phyloP scores from a whole-genome alignment of 2,797 vertebrate genomes.

The Limosa lapponica region DNA sequence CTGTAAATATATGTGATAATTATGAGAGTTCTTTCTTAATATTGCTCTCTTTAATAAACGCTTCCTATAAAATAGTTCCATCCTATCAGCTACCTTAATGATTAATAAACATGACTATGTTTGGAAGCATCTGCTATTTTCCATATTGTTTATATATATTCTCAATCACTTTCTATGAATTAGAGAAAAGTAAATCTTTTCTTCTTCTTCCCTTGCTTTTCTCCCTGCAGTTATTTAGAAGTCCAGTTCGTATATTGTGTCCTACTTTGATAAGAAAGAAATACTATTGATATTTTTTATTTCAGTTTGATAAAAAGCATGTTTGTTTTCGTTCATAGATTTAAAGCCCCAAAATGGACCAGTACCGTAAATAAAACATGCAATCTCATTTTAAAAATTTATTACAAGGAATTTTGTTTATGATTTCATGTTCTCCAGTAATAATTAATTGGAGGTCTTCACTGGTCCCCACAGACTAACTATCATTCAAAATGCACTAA shows the following conservation, averaged over 20 bases:
- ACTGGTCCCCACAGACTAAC: conserved; percentile 78
- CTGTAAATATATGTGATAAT: background rate
- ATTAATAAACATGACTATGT: background rate
- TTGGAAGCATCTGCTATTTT: conserved; percentile 16
- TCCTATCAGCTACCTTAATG: background rate
- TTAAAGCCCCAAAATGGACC: conserved; percentile 85
- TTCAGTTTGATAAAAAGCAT: conserved; percentile 78
- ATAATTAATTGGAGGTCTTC: conserved; percentile 87
- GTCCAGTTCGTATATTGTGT: conserved; percentile 67
- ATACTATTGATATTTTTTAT: conserved; percentile 80
- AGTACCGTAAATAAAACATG: conserved; percentile 88
- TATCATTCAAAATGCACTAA: conserved; percentile 80
- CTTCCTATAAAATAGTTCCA: background rate
- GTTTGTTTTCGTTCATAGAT: conserved; percentile 83
- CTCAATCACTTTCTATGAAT: conserved; percentile 20
- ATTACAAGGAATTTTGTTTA: conserved; percentile 89
- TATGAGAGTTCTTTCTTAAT: background rate
- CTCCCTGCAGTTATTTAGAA: conserved; percentile 50
- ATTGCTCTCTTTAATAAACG: background rate
- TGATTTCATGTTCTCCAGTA: conserved; percentile 85
- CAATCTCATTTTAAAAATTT: conserved; percentile 87
- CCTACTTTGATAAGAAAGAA: conserved; percentile 78
- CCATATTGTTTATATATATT: background rate
- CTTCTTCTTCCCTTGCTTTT: conserved; percentile 14
- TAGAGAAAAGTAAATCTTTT: conserved; percentile 49